Evolutionary conservation across 1,140 invertebrate genomes (phyloP), one percentile per base, ranked within the genome.

Genomic region (Formica selysi): DNA sequence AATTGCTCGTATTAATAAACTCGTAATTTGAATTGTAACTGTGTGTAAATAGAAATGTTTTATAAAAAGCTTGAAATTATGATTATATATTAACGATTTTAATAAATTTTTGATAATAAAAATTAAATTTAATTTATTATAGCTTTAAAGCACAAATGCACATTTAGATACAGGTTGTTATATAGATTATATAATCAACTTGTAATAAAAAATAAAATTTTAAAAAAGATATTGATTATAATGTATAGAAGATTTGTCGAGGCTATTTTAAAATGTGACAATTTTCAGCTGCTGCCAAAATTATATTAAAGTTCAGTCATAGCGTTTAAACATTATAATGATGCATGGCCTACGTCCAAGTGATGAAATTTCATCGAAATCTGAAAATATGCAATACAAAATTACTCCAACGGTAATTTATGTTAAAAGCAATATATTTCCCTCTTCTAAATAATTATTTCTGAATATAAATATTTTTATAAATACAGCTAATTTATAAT

Each of bases 281-380:
- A 84, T 88, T 65, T 62, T 68, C 19, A 38, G 10, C n/a, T 26
- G 48, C 22, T 93, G 93, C 92, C 90, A 93, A 93, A 94, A 93
- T 94, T 91, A 90, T 90, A 93, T 94, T 94, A 94, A 93, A 93
- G 91, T 83, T 26, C 48, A 32, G 54, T 70, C 54, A 26, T 51
- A 62, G 81, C 76, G 86, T 85, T 92, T 86, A 89, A 91, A 93
- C 88, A 61, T 94, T 93, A 94, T 92, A 92, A 92, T 92, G 91
- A 94, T 90, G 90, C 61, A 89, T 93, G 93, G 92, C 88, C 48
- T 62, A 68, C 48, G 61, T 92, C 92, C 92, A 94, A 90, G 89
- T 76, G 84, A 78, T 13, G 86, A 51, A 51, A 26, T 64, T 67
- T 67, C 10, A 86, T 61, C 76, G 22, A 81, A 22, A 86, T 26